These are phyloP conservation scores for Drosophila simulans DNA, from an alignment of 1,140 invertebrate species.

Conservation along the genomic window DNA sequence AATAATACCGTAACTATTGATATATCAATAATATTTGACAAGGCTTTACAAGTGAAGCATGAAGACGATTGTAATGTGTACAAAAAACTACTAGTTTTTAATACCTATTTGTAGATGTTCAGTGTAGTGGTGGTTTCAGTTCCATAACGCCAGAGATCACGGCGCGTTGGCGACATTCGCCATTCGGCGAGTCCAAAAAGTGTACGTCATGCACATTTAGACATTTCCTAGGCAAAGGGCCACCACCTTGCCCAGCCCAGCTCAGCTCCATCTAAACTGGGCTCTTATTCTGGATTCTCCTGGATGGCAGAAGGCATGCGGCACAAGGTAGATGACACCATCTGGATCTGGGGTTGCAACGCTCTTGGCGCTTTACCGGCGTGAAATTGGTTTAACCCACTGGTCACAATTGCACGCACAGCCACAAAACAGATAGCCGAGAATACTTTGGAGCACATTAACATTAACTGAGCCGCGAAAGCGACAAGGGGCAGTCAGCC, in stretches of 20 bases:
- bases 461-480: constrained; percentile 80
- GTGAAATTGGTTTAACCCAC: constrained; percentile 84
- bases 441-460: constrained; percentile 75
- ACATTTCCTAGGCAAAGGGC: constrained; percentile 20
- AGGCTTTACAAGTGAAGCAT: no score
- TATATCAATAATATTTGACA: no score
- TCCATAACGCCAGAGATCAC: constrained; percentile 64
- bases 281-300: neutral
- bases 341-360: constrained; percentile 61
- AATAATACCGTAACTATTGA: no score
- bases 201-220: constrained; percentile 80
- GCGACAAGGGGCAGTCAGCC: constrained; percentile 64
- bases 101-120: no score
- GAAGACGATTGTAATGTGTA: no score
- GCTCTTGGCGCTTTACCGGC: constrained; percentile 80
- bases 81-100: no score
- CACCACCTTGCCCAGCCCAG: neutral
- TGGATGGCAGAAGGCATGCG: constrained; percentile 25
- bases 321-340: constrained; percentile 63
- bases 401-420: constrained; percentile 78
- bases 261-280: neutral
- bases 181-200: constrained; percentile 67
- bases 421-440: constrained; percentile 40
- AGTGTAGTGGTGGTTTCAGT: constrained; percentile 35
- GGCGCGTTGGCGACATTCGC: constrained; percentile 61